A percentile compares a stretch with the other conserved stretches of the same genome.
These are phyloP conservation scores for Epistrophella euchroma DNA, from an alignment of 2,888 invertebrate species.

Conservation along the genomic window DNA sequence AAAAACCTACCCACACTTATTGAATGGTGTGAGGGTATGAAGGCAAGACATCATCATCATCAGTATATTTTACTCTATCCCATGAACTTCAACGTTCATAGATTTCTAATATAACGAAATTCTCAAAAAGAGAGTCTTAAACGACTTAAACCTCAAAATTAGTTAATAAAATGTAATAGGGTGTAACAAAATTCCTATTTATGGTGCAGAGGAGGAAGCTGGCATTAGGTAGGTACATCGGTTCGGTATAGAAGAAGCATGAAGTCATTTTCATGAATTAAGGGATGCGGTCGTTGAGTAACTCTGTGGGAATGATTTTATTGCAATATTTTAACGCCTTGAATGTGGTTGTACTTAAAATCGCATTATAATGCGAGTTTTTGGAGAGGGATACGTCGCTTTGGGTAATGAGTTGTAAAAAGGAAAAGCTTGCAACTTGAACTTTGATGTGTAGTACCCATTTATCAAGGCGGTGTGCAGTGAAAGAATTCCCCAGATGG, in stretches of 20 bases:
- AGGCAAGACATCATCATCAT: background rate
- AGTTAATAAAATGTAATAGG: constrained; percentile 73
- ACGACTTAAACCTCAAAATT: constrained; percentile 67
- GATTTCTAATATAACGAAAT: constrained; percentile 31
- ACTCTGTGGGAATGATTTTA: constrained; percentile 42
- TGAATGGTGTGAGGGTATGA: background rate
- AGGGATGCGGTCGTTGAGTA: constrained; percentile 21
- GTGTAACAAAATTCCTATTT: constrained; percentile 61
- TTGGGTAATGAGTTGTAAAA: background rate
- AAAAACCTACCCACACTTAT: constrained; percentile 26
- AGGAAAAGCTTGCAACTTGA: no score
- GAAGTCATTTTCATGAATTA: constrained; percentile 25
- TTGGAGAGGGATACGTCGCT: background rate
- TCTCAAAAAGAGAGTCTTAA: constrained; percentile 30
- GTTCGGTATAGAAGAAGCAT: background rate
- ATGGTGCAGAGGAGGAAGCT: background rate
- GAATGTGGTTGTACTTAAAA: constrained; percentile 34
- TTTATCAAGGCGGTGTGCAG: no score
- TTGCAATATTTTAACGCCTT: constrained; percentile 40
- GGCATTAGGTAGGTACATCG: no score
- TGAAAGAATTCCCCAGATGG: no score
- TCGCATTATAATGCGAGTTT: constrained; percentile 16
- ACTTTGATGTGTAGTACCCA: no score
- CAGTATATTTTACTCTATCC: background rate
- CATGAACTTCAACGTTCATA: constrained; percentile 25